Conservation (phyloP, 2,113 vertebrate genomes). For the Delphinapterus leucas region DNA sequence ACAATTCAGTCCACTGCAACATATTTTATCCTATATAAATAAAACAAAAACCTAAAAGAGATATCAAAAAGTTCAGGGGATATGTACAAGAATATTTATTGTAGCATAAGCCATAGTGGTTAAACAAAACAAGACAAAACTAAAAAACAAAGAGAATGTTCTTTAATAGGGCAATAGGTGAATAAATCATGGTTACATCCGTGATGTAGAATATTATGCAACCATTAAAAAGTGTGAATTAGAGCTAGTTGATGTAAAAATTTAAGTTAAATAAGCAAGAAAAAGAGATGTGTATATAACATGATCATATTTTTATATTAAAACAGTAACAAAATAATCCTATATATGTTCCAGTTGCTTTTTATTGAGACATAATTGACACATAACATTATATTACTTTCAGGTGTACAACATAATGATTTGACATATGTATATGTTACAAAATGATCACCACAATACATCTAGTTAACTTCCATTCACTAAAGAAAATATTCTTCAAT, state of each 20-base stretch:
- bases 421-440: neutral
- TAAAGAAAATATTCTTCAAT: neutral
- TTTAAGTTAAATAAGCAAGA: neutral
- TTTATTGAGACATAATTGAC: neutral
- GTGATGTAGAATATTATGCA: neutral
- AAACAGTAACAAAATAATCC: neutral
- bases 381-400: neutral
- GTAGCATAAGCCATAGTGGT: neutral
- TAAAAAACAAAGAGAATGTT: neutral
- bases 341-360: neutral
- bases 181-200: neutral
- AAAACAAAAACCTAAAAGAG: neutral
- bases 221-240: neutral
- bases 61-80: neutral
- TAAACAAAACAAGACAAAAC: neutral
- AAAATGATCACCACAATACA: neutral
- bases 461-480: neutral
- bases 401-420: neutral
- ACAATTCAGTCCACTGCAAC: neutral
- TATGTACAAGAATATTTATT: neutral
- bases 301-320: neutral
- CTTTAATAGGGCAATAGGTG: neutral
- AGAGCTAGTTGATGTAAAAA: neutral
- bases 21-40: neutral
- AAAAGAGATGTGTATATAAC: neutral